phyloP scores from a whole-genome alignment of 1,140 invertebrate species.

The Drosophila miranda region DNA sequence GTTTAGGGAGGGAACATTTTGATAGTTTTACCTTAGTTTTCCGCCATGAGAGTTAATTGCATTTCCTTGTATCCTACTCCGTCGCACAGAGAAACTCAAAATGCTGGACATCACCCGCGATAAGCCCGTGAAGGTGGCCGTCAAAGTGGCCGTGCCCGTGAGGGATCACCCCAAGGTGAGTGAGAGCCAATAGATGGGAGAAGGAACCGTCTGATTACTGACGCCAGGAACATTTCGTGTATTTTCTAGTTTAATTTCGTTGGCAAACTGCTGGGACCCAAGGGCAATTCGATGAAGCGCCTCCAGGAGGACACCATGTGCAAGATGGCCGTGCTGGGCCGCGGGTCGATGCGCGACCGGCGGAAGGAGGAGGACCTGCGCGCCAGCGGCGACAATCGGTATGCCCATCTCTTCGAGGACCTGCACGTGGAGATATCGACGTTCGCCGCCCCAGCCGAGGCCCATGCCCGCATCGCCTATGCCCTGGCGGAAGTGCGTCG shows the following conservation, averaged over 20 bases:
- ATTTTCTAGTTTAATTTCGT: constrained; percentile 93
- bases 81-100: constrained; percentile 82
- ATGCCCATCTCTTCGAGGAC: constrained; percentile 94
- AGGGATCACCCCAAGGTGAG: constrained; percentile 90
- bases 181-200: constrained; percentile 69
- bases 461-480: constrained; percentile 93
- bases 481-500: constrained; percentile 90
- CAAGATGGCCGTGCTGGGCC: constrained; percentile 95
- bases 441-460: constrained; percentile 92
- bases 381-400: constrained; percentile 92
- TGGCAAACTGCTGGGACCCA: constrained; percentile 94
- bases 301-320: constrained; percentile 96
- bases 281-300: constrained; percentile 94
- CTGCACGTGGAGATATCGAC: constrained; percentile 95
- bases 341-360: constrained; percentile 95
- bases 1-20: too few relatives aligned
- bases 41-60: constrained; percentile 38
- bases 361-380: constrained; percentile 95
- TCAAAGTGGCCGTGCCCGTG: constrained; percentile 90
- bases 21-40: constrained; percentile 38
- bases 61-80: constrained; percentile 8
- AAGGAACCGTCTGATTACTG: not conserved
- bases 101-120: constrained; percentile 92
- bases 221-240: constrained; percentile 6
- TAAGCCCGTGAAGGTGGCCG: constrained; percentile 91